phyloP scores from a whole-genome alignment of 2,888 invertebrate species.

The Embidobia sp. region DNA sequence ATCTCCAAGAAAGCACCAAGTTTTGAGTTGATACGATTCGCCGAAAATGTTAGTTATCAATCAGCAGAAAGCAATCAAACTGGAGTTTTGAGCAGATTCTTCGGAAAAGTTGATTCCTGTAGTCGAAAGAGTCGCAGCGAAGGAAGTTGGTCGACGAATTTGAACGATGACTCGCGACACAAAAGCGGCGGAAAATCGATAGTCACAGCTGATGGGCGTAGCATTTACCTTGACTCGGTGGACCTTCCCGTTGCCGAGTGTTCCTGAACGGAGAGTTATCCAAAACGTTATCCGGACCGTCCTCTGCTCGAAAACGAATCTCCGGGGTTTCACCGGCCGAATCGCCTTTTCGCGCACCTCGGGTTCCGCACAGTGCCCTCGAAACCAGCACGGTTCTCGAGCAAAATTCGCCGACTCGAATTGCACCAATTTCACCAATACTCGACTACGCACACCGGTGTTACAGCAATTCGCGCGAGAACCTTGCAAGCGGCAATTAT shows the following conservation, averaged over 20 bases:
- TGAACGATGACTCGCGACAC: too few relatives aligned
- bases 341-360: constrained; percentile 69
- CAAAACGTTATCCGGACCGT: constrained; percentile 72
- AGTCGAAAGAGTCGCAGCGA: too few relatives aligned
- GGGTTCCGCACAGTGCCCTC: constrained; percentile 58
- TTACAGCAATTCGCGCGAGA: constrained; percentile 32
- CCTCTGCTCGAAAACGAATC: constrained; percentile 69
- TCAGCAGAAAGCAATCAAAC: too few relatives aligned
- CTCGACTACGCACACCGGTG: background rate
- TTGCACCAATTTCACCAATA: background rate
- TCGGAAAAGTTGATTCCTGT: too few relatives aligned
- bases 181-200: constrained; percentile 56
- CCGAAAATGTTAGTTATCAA: too few relatives aligned
- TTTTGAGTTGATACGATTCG: too few relatives aligned
- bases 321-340: constrained; percentile 55
- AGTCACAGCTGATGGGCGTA: constrained; percentile 53
- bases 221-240: constrained; percentile 59
- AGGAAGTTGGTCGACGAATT: too few relatives aligned
- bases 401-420: constrained; percentile 11
- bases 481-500: constrained; percentile 44
- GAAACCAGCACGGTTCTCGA: constrained; percentile 48
- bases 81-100: too few relatives aligned
- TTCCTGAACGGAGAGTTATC: constrained; percentile 75
- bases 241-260: constrained; percentile 69
- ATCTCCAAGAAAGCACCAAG: too few relatives aligned